Percentiles rank a stretch among this genome's conserved stretches.
These are phyloP conservation scores for Ceratina calcarata DNA, from an alignment of 1,140 invertebrate genomes.

Conservation along the genomic window DNA sequence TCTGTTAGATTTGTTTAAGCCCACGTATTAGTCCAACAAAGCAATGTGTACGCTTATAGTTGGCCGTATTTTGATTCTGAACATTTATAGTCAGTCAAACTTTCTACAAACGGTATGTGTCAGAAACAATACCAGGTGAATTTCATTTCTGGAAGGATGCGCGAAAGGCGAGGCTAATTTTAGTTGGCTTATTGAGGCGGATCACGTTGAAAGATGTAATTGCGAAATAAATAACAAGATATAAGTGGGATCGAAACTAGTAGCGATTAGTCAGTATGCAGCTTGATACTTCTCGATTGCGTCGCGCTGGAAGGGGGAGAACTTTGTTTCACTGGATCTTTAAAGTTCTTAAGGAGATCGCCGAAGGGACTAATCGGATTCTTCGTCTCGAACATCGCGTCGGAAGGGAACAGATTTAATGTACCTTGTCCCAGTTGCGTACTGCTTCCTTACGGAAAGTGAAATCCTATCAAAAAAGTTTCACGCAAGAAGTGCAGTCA, in stretches of 20 bases:
- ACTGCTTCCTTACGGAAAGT: not conserved
- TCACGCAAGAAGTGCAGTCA: no score
- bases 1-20: not conserved
- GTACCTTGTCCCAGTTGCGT: not conserved
- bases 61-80: not conserved
- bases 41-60: constrained; percentile 39
- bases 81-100: constrained; percentile 21
- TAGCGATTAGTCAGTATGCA: constrained; percentile 24
- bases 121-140: constrained; percentile 48
- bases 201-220: constrained; percentile 8
- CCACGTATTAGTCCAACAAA: constrained; percentile 15
- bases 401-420: constrained; percentile 8
- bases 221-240: constrained; percentile 44
- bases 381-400: constrained; percentile 5
- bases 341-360: constrained; percentile 21
- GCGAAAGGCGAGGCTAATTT: not conserved
- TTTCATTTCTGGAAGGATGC: not conserved
- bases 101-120: constrained; percentile 2
- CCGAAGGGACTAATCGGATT: constrained; percentile 29
- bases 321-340: not conserved
- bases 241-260: constrained; percentile 11
- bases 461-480: no score
- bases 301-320: not conserved
- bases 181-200: not conserved
- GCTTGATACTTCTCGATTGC: not conserved